Conservation (phyloP, 2,113 vertebrate species). For the Forbesichthys papilliferus region DNA sequence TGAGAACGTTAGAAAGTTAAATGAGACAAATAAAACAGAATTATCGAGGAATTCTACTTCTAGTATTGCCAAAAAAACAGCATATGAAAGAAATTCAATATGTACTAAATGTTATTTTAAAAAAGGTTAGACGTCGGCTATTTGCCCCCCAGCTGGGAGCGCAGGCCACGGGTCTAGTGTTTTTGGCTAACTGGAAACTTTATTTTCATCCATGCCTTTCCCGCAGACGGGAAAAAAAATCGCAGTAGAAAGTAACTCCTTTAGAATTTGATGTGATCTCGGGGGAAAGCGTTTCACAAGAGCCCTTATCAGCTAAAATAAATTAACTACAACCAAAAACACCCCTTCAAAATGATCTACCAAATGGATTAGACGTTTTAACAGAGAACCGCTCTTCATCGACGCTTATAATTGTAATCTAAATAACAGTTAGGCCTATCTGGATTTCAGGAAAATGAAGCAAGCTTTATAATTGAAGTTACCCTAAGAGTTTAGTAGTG, state of each 20-base stretch:
- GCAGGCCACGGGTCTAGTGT: slow-evolving; percentile 33
- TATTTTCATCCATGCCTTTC: slow-evolving; percentile 47
- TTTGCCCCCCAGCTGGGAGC: slow-evolving; percentile 38
- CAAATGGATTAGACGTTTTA: slow-evolving; percentile 62
- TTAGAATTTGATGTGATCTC: slow-evolving; percentile 80
- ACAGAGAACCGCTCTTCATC: slow-evolving; percentile 43
- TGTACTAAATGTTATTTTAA: slow-evolving; percentile 46
- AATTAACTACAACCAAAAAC: slow-evolving; percentile 76
- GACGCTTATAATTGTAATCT: slow-evolving; percentile 27
- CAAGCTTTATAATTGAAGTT: slow-evolving; percentile 15
- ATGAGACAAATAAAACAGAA: neutral
- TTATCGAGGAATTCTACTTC: neutral
- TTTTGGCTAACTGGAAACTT: slow-evolving; percentile 46
- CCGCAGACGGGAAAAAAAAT: slow-evolving; percentile 34
- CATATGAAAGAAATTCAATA: neutral
- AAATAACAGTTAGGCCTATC: slow-evolving; percentile 50
- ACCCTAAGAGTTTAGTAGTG: slow-evolving; percentile 2
- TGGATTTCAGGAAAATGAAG: slow-evolving; percentile 27
- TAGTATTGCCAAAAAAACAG: neutral
- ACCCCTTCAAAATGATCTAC: slow-evolving; percentile 78
- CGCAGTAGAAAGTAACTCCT: slow-evolving; percentile 76
- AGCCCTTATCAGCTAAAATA: slow-evolving; percentile 74
- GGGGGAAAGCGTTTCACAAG: slow-evolving; percentile 70
- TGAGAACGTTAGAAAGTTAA: neutral
- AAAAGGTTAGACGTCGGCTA: neutral